phyloP scores from a whole-genome alignment of 2,888 invertebrate species.

The Margaritifera margaritifera region DNA sequence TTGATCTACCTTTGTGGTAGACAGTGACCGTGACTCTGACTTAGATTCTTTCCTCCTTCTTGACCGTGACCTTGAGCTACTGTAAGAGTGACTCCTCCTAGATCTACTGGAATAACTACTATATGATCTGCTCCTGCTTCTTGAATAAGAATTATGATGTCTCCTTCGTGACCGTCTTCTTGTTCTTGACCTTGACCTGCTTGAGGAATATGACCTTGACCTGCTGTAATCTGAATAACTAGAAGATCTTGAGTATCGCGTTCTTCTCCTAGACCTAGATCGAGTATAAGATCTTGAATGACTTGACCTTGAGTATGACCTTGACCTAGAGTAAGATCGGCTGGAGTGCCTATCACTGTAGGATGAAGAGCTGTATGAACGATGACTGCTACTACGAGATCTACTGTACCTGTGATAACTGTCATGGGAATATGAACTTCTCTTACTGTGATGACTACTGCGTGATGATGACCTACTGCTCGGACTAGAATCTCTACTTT shows the following conservation, averaged over 20 bases:
- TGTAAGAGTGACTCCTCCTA: slow-evolving; percentile 34
- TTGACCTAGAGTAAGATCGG: slow-evolving; percentile 48
- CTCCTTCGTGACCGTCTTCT: slow-evolving; percentile 50
- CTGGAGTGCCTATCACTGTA: slow-evolving; percentile 42
- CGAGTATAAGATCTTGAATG: slow-evolving; percentile 2
- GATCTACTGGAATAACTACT: slow-evolving; percentile 44
- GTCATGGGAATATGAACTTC: slow-evolving; percentile 35
- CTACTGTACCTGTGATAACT: slow-evolving; percentile 33
- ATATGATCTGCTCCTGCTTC: slow-evolving; percentile 51
- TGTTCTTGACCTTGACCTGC: slow-evolving; percentile 49
- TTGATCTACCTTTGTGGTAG: slow-evolving; percentile 21
- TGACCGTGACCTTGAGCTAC: slow-evolving; percentile 27
- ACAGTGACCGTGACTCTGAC: slow-evolving; percentile 21
- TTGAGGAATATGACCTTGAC: slow-evolving; percentile 41
- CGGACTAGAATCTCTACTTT: slow-evolving; percentile 35
- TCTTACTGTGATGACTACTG: slow-evolving; percentile 18
- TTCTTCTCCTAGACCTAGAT: slow-evolving; percentile 52
- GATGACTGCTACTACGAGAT: slow-evolving; percentile 40
- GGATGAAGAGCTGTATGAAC: slow-evolving; percentile 49
- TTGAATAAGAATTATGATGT: slow-evolving; percentile 47
- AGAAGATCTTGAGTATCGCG: slow-evolving; percentile 49
- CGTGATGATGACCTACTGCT: slow-evolving; percentile 36
- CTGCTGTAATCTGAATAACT: slow-evolving; percentile 48
- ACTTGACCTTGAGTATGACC: slow-evolving; percentile 36
- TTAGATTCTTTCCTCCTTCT: slow-evolving; percentile 14